Percentiles rank a stretch among this genome's conserved stretches.
phyloP scores from a whole-genome alignment of 2,113 vertebrate species.

The Pongo abelii region DNA sequence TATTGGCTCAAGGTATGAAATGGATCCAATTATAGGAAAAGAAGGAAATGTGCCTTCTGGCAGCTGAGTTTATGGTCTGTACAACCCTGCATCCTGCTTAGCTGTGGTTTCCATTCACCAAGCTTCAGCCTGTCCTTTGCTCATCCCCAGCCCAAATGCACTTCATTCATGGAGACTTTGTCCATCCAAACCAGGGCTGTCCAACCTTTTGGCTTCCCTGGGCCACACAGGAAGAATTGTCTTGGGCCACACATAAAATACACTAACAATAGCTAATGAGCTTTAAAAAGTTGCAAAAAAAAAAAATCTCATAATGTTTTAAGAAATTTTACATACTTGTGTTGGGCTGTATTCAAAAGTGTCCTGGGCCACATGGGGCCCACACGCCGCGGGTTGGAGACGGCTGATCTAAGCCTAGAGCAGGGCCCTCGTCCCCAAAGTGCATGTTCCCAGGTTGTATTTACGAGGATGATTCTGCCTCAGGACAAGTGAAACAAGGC shows the following conservation, averaged over 20 bases:
- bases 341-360: too few species aligned
- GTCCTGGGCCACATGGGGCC: too few species aligned
- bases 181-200: neutral
- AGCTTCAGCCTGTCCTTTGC: neutral
- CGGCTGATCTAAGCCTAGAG: neutral
- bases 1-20: neutral
- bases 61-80: fast-evolving
- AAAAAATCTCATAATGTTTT: too few species aligned
- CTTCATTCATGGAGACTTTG: neutral
- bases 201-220: too few species aligned
- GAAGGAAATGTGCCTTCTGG: neutral
- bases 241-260: too few species aligned
- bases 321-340: too few species aligned
- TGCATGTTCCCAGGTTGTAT: neutral
- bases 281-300: too few species aligned
- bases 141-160: neutral
- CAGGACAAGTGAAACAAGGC: neutral
- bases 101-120: neutral
- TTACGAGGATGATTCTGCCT: neutral
- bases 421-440: neutral
- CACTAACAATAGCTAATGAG: too few species aligned
- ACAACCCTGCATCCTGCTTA: fast-evolving
- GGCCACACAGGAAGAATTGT: too few species aligned
- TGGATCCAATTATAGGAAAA: neutral
- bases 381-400: fast-evolving